Conservation (phyloP, 1,140 invertebrate species). For the Heliconius himera region DNA sequence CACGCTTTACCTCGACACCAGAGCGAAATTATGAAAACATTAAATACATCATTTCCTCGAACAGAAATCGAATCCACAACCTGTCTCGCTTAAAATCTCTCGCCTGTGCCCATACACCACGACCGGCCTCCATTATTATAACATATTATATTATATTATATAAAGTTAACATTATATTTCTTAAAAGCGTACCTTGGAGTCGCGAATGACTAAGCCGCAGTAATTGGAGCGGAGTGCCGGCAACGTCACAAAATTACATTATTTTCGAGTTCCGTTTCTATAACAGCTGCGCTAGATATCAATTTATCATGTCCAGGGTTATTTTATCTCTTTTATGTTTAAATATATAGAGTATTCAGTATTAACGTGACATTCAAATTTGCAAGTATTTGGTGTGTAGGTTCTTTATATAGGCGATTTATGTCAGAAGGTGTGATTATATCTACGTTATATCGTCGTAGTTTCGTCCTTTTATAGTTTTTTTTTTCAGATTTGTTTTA, state of each 20-base stretch:
- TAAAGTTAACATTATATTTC: conserved; percentile 18
- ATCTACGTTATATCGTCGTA: too few relatives aligned
- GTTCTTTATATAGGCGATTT: not conserved
- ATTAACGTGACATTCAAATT: not conserved
- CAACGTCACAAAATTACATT: conserved; percentile 44
- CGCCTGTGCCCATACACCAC: too few relatives aligned
- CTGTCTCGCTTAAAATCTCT: too few relatives aligned
- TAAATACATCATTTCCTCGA: too few relatives aligned
- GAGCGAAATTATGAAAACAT: too few relatives aligned
- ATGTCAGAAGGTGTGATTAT: too few relatives aligned
- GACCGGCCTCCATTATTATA: too few relatives aligned
- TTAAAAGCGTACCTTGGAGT: conserved; percentile 36
- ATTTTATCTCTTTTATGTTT: conserved; percentile 11
- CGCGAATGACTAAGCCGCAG: conserved; percentile 37
- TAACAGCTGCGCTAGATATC: conserved; percentile 12
- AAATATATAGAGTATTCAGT: not conserved
- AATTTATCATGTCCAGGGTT: conserved; percentile 20
- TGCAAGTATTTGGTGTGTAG: not conserved
- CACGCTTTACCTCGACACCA: too few relatives aligned
- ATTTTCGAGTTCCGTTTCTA: conserved; percentile 47
- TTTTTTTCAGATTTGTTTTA: too few relatives aligned
- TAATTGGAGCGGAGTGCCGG: conserved; percentile 48
- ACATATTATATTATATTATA: too few relatives aligned
- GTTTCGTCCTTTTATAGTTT: too few relatives aligned
- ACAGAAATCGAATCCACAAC: too few relatives aligned